Base-by-base conservation (phyloP, 2,113 vertebrate species). In the Vidua chalybeata region DNA sequence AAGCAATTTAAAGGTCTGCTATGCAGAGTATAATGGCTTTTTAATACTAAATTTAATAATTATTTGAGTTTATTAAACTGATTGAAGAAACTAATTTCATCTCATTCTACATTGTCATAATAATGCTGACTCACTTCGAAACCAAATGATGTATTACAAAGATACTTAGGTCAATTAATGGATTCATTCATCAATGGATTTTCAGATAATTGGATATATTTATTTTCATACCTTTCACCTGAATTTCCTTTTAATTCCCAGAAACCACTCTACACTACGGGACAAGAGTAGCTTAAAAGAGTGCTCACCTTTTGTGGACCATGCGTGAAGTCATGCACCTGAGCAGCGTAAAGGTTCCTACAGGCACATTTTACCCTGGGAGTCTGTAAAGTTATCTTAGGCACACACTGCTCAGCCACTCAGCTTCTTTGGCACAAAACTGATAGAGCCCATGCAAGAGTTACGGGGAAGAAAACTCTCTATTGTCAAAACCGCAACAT, bases 1-100 rank as follows among this genome's bases (percentile, higher is more conserved):
- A 61, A 93, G 61, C 76, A 45, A 84, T 82, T 95, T 89, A 88
- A 76, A 93, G 21, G 62, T 80, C 82, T 88, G 75, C 43, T 77
- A 21, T 81, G 75, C 59, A 80, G 49, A 90, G 83, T 48, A 79
- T 39, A 91, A 83, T 67, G 51, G 30, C 11, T 80, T 91, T 81
- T 80, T 66, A 95, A 86, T 22, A 88, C 2, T 1, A 71, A 91
- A 93, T 58, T 28, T 77, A 91, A 67, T 81, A 94, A 91, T 91
- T 94, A 67, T 39, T 93, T 2, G 2, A 83, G 54, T 88, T 96
- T 77, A 58, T 87, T 59, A 84, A 96, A 80, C 45, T 39, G 35
- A 90, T 52, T 74, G 30, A 90, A 35, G 33, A 79, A 77, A 78
- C 19, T 52, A 68, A 94, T 72, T 94, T 90, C 9, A 66, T 35